Evolutionary conservation across 2,888 invertebrate species (phyloP), one percentile per base, ranked within the genome.

Genomic region (Dicycla oo): DNA sequence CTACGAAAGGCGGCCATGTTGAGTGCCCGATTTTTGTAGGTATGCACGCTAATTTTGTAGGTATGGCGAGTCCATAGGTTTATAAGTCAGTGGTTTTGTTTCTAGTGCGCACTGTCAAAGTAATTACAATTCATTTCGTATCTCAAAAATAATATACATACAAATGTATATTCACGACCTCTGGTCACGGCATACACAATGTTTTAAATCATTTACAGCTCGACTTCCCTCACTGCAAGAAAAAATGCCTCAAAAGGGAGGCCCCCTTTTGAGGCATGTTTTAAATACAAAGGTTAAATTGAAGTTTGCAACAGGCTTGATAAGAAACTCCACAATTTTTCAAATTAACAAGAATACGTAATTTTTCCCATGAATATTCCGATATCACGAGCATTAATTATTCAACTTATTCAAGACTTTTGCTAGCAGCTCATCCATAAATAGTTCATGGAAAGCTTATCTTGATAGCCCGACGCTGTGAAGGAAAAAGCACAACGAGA

Each of bases 401-500:
- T 77, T 69, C 68, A 81, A 43, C 0, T 26, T 75, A 53, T 76
- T 77, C 53, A 78, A 78, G 11, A 49, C 57, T 61, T 83, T 49
- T 53, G 43, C 53, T 54, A 40, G 61, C 34, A 60, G 51, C 62
- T 66, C 61, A 68, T 73, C 51, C 26, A 75, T 75, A 63, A 83
- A 83, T 80, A 75, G 69, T 63, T 80, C 69, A 69, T 43, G 62
- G 70, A 75, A 85, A 75, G 47, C 83, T 64, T 75, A 73, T 83
- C 60, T 70, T 66, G 43, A 68, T 70, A 60, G 71, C 71, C 54
- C 6, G n/a, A 58, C 67, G 80, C 70, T 51, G 1, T 30, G 34
- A 65, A 69, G 57, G 58, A 77, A 84, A 86, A 77, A 77, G 61
- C 69, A 74, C 51, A 77, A 20, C 66, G 30, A 38, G 26, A 26